A percentile compares a stretch with the other conserved stretches of the same genome.
Evolutionary conservation across 2,797 vertebrate species (phyloP).

Genomic region (Sphenodon punctatus): DNA sequence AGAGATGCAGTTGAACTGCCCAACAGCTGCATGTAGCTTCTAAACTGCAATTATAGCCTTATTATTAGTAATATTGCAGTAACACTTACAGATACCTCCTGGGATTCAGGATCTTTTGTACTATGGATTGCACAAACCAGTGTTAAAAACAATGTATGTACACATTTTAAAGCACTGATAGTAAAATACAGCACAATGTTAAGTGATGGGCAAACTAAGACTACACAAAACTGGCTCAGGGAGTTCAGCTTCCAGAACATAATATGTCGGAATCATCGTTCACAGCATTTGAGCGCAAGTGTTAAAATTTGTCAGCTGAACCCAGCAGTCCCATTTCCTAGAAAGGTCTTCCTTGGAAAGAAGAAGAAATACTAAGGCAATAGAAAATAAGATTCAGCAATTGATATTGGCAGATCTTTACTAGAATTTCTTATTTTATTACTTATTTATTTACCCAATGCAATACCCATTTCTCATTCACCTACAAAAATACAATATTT

Average conservation of each 20-base stretch:
- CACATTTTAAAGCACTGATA: too few relatives aligned
- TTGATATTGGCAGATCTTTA: neutral
- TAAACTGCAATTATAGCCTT: too few relatives aligned
- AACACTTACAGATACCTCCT: neutral
- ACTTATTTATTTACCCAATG: neutral
- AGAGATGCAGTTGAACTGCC: too few relatives aligned
- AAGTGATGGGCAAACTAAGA: too few relatives aligned
- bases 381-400: neutral
- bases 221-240: too few relatives aligned
- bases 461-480: fast-evolving
- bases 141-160: too few relatives aligned
- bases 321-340: neutral
- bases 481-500: fast-evolving
- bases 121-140: neutral
- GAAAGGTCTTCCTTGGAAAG: neutral
- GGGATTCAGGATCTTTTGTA: neutral
- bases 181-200: too few relatives aligned
- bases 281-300: neutral
- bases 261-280: too few relatives aligned
- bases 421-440: fast-evolving
- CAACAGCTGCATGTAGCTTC: too few relatives aligned
- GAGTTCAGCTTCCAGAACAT: too few relatives aligned
- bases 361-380: neutral
- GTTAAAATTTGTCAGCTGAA: too few relatives aligned
- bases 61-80: neutral